Base-by-base conservation (phyloP, 1,140 invertebrate species). In the Pseudomyrmex cubaensis region DNA sequence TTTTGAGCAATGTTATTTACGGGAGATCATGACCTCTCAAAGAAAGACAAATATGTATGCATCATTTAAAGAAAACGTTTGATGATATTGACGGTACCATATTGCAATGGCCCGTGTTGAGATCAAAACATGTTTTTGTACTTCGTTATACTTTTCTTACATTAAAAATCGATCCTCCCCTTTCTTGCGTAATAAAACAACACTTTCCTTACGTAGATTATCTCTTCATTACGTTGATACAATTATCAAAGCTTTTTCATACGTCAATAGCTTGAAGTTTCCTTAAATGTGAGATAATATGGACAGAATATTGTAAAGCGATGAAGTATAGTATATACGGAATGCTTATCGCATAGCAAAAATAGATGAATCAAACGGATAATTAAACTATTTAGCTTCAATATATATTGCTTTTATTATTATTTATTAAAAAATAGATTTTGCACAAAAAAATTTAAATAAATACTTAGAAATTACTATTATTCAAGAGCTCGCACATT, bases 101-200 rank as follows among this genome's bases (percentile, higher is more conserved):
- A 44, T 35, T 52, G 17, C 46, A 46, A 48, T 76, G 50, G 48
- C 7, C 63, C 25, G 25, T 50, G 67, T 66, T 44, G 12, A 56
- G 77, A 82, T 76, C 82, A 88, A 84, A 89, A 86, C 77, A 88
- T 88, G 83, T 89, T 88, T 89, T 89, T 64, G n/a, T 67, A 46
- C 10, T 69, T 57, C 5, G 50, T 10, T 46, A 15, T 10, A 48
- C 4, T 73, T 61, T 66, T 74, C 17, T 70, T 13, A 54, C 48
- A 17, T 50, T 57, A 13, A 22, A 64, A 64, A 35, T 4, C 20
- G 25, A 72, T 9, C 56, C 13, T 8, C 57, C 15, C n/a, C 10
- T 46, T 17, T 17, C 22, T 50, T 80, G 15, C 2, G 62, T 1
- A 48, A 12, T 13, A 7, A 25, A 52, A 73, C 67, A 72, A 73